Percentiles rank a stretch among this genome's conserved stretches.
phyloP scores from a whole-genome alignment of 2,113 vertebrate species.

The Lanius ludovicianus region DNA sequence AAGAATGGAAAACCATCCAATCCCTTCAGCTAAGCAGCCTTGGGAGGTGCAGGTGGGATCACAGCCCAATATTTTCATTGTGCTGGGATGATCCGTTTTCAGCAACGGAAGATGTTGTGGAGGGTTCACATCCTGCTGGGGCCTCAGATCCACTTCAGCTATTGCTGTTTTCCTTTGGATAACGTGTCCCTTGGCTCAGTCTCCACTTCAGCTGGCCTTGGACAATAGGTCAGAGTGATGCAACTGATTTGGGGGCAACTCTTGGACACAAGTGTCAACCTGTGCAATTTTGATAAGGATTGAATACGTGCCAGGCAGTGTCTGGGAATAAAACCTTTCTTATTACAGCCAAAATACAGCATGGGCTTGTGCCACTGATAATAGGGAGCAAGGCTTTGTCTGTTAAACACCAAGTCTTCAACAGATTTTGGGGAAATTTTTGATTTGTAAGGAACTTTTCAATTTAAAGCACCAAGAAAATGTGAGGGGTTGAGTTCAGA shows the following conservation, averaged over 20 bases:
- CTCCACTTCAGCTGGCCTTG: not conserved
- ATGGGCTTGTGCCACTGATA: not conserved
- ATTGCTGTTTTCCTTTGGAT: not conserved
- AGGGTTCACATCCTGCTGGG: not conserved
- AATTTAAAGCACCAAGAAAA: not conserved
- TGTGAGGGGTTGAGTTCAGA: not conserved
- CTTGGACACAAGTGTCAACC: not conserved
- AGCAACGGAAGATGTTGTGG: not conserved
- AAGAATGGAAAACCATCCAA: not conserved
- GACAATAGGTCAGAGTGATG: not conserved
- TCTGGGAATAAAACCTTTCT: not conserved
- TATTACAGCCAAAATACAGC: not conserved
- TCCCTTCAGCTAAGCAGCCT: not conserved
- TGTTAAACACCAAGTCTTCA: not conserved
- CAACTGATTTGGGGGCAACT: not conserved
- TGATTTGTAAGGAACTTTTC: not conserved
- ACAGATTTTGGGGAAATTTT: not conserved
- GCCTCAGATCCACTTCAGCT: not conserved
- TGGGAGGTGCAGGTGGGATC: not conserved
- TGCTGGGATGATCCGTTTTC: not conserved
- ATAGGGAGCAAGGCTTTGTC: accelerated
- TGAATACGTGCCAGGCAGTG: not conserved
- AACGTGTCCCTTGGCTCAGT: not conserved
- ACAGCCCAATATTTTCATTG: not conserved
- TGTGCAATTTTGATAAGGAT: not conserved